A percentile compares a stretch with the other conserved stretches of the same genome.
Conservation (phyloP, 23 tunicate species). For the Halocynthia aurantium region DNA sequence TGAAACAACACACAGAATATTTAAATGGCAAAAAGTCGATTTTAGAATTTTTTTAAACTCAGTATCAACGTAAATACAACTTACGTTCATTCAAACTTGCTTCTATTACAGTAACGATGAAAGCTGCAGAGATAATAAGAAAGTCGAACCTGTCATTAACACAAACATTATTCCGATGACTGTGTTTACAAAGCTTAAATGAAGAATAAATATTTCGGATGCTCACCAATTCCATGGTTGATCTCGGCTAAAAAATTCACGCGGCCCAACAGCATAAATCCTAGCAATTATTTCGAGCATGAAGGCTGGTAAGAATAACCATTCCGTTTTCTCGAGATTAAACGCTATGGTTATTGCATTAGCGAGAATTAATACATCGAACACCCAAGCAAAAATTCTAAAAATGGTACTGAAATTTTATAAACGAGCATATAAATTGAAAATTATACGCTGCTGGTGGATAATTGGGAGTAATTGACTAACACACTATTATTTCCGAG, state of each 20-base stretch:
- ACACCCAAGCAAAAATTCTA: constrained; percentile 64
- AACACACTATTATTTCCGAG: too few relatives aligned
- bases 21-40: too few relatives aligned
- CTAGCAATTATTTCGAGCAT: constrained; percentile 71
- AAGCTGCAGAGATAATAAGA: constrained; percentile 77
- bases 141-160: constrained; percentile 80
- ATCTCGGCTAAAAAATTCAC: constrained; percentile 65
- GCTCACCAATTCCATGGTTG: constrained; percentile 91
- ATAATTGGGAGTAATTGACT: too few relatives aligned
- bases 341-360: constrained; percentile 94
- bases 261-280: constrained; percentile 82
- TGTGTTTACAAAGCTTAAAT: background rate
- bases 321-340: constrained; percentile 64
- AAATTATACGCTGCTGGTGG: too few relatives aligned
- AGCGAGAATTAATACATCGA: constrained; percentile 74
- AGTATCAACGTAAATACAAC: constrained; percentile 7
- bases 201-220: background rate
- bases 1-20: too few relatives aligned
- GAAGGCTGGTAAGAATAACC: constrained; percentile 87
- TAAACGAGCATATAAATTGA: too few relatives aligned
- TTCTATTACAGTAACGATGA: constrained; percentile 84
- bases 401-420: background rate
- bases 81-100: constrained; percentile 89
- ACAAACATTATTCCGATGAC: background rate
- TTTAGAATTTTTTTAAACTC: too few relatives aligned